Evolutionary conservation across 2,888 invertebrate species (phyloP), one percentile per base, ranked within the genome.

Genomic region (Hypercompe scribonia): DNA sequence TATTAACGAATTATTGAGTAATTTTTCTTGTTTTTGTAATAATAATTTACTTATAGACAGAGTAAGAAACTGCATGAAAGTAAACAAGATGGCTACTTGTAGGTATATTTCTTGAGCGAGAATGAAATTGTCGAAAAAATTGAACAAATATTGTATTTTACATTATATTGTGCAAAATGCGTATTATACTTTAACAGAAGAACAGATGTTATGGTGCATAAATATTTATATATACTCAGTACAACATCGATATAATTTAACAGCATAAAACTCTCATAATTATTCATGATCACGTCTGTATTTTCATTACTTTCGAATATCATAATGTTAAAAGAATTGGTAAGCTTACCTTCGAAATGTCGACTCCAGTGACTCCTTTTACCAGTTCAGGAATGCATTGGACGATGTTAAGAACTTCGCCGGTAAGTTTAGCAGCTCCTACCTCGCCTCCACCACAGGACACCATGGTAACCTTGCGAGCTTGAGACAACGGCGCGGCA

Each of bases 401-500:
- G 80, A 99, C 99, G 90, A 99, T 99, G 91, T 97, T 97, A 86
- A 99, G 96, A 39, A 99, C 98, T 95, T 99, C 99, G 63, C 98
- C 98, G 7, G 99, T 99, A 79, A 99, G 96, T 93, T 99, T 99
- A 79, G 99, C 97, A 1, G 99, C 99, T 46, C 99, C 99, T 50
- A 99, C 96, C 68, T 99, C 98, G 54, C 99, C 98, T 73, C 96
- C 96, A 46, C 99, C 99, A 86, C 98, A 98, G 1, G 99, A 98
- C 31, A 99, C 98, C 99, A 99, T 99, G 11, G 99, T 99, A 79
- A 99, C 97, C 94, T 99, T 99, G 92, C 99, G 99, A 13, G 98
- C 97, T 92, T 99, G 98, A 0, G 99, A 98, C 82, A 99, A 93
- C 11, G 99, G 99, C 39, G 99, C 99, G 58, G 99, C 99, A 65